Evolutionary conservation across 2,797 vertebrate species (phyloP), one percentile per base, ranked within the genome.

Genomic region (Liasis olivaceus): DNA sequence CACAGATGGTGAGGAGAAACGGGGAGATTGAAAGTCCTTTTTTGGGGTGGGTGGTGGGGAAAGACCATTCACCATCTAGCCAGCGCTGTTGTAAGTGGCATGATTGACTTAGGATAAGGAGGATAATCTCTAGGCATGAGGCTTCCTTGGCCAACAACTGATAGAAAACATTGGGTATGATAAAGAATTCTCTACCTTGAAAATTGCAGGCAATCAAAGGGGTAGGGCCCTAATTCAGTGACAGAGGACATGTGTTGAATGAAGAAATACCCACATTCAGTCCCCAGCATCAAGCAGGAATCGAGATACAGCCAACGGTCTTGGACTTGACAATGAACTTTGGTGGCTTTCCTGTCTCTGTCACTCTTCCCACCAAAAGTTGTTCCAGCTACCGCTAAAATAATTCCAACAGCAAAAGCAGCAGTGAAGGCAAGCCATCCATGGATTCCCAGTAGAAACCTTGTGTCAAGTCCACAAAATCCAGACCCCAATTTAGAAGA

Each of bases 1-100:
- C 94, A 99, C 98, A 0, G 98, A 99, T 0, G 98, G 98, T 98
- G 96, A 97, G 96, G 87, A 31, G 2, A 28, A 42, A 47, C 0
- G 0, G 42, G 12, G 36, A 42, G 15, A n/a, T 42, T 9, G 28
- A n/a, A 86, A 85, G 20, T 24, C 12, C 1, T 0, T 31, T 36
- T 47, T n/a, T 26, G 2, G 58, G 6, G 22, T 7, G 1, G 5
- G 15, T 47, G 77, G 47, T 2, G 54, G 24, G 31, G 22, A 2
- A 15, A 11, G 20, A 22, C 3, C 8, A 0, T 11, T 72, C 28
- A 5, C 11, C n/a, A 5, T 4, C 5, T 28, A 64, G 11, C 1
- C 1, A 58, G 8, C 31, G 69, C 31, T 81, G 8, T 24, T 81
- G 20, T 24, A 81, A 51, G 51, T 5, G 5, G 51, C 51, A 51